A percentile compares a stretch with the other conserved stretches of the same genome.
Evolutionary conservation across 1,140 invertebrate genomes (phyloP).

Genomic region (Drosophila nikananu): DNA sequence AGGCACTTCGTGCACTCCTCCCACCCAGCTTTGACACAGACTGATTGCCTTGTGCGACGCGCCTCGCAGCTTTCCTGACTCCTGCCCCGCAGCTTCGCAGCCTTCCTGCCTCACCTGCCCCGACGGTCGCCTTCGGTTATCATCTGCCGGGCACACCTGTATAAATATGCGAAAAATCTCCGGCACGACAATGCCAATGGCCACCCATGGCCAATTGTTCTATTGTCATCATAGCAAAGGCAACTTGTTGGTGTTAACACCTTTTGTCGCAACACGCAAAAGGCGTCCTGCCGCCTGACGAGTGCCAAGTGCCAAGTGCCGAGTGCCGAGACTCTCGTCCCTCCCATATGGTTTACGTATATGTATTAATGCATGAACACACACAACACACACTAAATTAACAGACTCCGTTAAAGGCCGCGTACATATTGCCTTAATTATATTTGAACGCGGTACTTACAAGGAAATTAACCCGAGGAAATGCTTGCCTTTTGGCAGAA

Average conservation of each 20-base stretch:
- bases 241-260: conserved; percentile 63
- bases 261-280: conserved; percentile 59
- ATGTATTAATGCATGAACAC: conserved; percentile 2
- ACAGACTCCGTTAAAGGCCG: conserved; percentile 9
- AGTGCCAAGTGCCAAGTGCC: conserved; percentile 1
- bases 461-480: conserved; percentile 5
- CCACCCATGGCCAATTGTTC: conserved; percentile 50
- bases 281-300: conserved; percentile 34
- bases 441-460: conserved; percentile 15
- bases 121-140: conserved; percentile 43
- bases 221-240: conserved; percentile 55
- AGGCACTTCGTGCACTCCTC: conserved; percentile 48
- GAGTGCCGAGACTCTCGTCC: neutral
- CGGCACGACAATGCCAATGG: conserved; percentile 15
- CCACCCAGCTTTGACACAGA: conserved; percentile 58
- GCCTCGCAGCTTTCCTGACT: neutral
- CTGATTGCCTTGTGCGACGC: conserved; percentile 50
- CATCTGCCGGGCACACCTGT: conserved; percentile 54
- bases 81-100: neutral
- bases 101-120: neutral
- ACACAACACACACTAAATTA: conserved; percentile 13
- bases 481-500: neutral
- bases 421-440: conserved; percentile 12
- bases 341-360: neutral
- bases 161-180: conserved; percentile 57